Evolutionary conservation across 2,888 invertebrate species (phyloP), one percentile per base, ranked within the genome.

Genomic region (Xestoiulus laeticollis): DNA sequence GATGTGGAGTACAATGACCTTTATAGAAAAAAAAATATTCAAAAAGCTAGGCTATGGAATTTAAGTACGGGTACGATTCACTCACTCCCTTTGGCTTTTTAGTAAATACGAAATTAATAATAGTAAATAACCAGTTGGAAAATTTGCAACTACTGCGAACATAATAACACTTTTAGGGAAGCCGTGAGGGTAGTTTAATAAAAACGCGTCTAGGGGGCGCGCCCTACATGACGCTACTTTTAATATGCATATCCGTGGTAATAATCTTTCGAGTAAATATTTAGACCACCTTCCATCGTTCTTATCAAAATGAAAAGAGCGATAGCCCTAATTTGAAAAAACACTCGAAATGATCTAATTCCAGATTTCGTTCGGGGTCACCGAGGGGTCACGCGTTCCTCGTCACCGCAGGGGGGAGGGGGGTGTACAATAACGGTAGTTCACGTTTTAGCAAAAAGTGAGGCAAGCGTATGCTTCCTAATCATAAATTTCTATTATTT

Each of bases 231-330:
- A n/a, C n/a, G 14, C 59, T 16, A 59, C 14, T 59, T n/a, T 59
- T 16, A 59, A 59, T 59, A 59, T 48, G n/a, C 19, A 59, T 68
- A 68, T 68, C 68, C 68, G 68, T 68, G 68, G 22, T 68, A 68
- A 68, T 68, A 68, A 68, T 68, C 68, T 68, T 68, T 26, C 22
- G 68, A 68, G 68, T 68, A 68, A 68, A 68, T 68, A 68, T 59
- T 68, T 68, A n/a, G 26, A 68, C 68, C 22, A 26, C 68, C 68
- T 68, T 68, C 53, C 48, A 12, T 14, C 59, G 59, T 68, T 68
- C 5, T 5, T 68, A 68, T 68, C 68, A 68, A 26, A 22, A 10
- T 22, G 6, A 68, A 68, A 26, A 4, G 26, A 10, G 26, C 26
- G 68, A 68, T 68, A 68, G 68, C 68, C 68, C 68, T 22, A 26